A percentile compares a stretch with the other conserved stretches of the same genome.
These are phyloP conservation scores for Hippocampus kuda DNA, from an alignment of 2,797 vertebrate genomes.

Conservation along the genomic window DNA sequence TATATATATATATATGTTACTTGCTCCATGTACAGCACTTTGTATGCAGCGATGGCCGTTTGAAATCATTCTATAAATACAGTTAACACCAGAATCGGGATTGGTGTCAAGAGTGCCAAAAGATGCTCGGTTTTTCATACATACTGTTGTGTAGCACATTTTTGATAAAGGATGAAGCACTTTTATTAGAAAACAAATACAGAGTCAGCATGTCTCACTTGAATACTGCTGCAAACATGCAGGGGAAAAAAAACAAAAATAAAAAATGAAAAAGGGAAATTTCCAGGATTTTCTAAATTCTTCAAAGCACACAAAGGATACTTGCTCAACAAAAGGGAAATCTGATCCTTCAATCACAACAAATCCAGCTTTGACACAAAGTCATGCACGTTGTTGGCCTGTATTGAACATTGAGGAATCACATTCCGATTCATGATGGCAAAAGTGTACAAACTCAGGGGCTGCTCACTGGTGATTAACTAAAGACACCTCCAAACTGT, in stretches of 20 bases:
- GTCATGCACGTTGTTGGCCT: slow-evolving; percentile 17
- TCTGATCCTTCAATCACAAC: slow-evolving; percentile 18
- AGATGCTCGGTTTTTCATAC: not conserved
- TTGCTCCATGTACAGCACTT: too few species aligned
- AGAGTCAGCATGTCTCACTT: slow-evolving; percentile 30
- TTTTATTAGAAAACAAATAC: slow-evolving; percentile 47
- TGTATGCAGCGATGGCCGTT: too few species aligned
- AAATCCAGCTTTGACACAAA: slow-evolving; percentile 23
- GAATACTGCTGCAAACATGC: slow-evolving; percentile 13
- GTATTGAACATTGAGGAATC: slow-evolving; percentile 11
- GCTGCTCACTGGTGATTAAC: slow-evolving; percentile 11
- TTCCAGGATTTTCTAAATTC: slow-evolving; percentile 17
- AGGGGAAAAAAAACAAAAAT: slow-evolving; percentile 40
- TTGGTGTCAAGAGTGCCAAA: not conserved
- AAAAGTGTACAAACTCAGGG: slow-evolving; percentile 9
- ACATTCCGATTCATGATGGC: not conserved
- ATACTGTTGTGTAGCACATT: not conserved
- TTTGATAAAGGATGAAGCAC: slow-evolving; percentile 4
- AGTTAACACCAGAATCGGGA: not conserved
- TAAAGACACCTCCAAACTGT: slow-evolving; percentile 11
- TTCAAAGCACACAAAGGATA: slow-evolving; percentile 23
- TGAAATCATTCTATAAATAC: too few species aligned
- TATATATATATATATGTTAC: too few species aligned
- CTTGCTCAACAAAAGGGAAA: slow-evolving; percentile 17
- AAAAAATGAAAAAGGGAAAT: slow-evolving; percentile 27